These are phyloP conservation scores for Brachyhypopomus gauderio DNA, from an alignment of 2,113 vertebrate genomes.

Conservation along the genomic window DNA sequence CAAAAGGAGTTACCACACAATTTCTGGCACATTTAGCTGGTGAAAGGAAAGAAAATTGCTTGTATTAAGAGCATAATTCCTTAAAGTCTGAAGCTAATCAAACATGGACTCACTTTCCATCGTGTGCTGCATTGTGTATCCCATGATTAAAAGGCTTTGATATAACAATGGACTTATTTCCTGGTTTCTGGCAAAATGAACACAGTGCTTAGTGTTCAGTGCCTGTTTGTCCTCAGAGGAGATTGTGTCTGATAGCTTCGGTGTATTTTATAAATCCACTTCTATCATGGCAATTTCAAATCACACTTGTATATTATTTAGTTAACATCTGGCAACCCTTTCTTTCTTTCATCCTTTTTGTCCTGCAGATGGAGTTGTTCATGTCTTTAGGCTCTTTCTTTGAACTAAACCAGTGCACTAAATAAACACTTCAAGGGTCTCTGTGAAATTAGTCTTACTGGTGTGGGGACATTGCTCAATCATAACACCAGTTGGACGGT, in stretches of 20 bases:
- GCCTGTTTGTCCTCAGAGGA: background rate
- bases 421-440: too few relatives aligned
- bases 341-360: too few relatives aligned
- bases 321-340: too few relatives aligned
- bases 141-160: slow-evolving; percentile 57
- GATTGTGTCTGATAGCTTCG: background rate
- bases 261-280: slow-evolving; percentile 10
- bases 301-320: background rate
- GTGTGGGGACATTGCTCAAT: too few relatives aligned
- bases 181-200: slow-evolving; percentile 29
- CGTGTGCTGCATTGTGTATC: slow-evolving; percentile 36
- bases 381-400: too few relatives aligned
- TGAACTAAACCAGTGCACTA: too few relatives aligned
- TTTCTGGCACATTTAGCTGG: background rate
- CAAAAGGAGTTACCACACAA: background rate
- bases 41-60: slow-evolving; percentile 34
- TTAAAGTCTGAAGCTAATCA: slow-evolving; percentile 48
- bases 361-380: too few relatives aligned
- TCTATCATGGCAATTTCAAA: slow-evolving; percentile 2
- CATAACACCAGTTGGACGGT: background rate
- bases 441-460: too few relatives aligned
- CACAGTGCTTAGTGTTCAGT: background rate
- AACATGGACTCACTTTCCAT: slow-evolving; percentile 31
- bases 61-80: slow-evolving; percentile 31
- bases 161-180: slow-evolving; percentile 43